phyloP scores from a whole-genome alignment of 1,140 invertebrate species.

The Cherax destructor region DNA sequence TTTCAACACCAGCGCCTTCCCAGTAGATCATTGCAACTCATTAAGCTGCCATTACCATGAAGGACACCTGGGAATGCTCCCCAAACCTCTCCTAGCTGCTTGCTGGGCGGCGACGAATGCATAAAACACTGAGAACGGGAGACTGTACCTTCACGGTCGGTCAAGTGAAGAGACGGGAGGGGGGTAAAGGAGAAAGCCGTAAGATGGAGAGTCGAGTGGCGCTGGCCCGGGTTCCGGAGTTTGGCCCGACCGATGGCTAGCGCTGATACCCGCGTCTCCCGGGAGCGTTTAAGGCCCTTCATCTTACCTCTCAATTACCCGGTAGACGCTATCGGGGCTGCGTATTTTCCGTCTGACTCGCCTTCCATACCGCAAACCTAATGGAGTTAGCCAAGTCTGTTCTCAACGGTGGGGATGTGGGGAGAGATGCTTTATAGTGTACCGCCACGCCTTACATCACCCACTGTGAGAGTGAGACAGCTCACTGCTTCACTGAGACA shows the following conservation, averaged over 20 bases:
- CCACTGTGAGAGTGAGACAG: background rate
- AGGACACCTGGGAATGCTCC: too few relatives aligned
- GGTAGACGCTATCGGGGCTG: slow-evolving; percentile 51
- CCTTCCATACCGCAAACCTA: slow-evolving; percentile 57
- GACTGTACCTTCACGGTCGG: too few relatives aligned
- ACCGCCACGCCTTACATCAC: background rate
- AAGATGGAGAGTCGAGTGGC: background rate
- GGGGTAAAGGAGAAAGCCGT: too few relatives aligned
- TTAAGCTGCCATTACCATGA: too few relatives aligned
- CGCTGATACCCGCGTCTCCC: slow-evolving; percentile 31
- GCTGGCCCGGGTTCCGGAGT: background rate
- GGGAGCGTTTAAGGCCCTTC: slow-evolving; percentile 63
- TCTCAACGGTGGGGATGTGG: background rate
- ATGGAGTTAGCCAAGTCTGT: slow-evolving; percentile 34
- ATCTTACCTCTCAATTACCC: slow-evolving; percentile 67
- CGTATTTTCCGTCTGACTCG: slow-evolving; percentile 58
- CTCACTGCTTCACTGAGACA: background rate
- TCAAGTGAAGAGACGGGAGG: too few relatives aligned
- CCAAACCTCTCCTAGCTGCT: too few relatives aligned
- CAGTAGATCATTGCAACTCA: too few relatives aligned
- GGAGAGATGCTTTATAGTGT: background rate
- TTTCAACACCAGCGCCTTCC: too few relatives aligned
- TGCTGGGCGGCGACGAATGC: too few relatives aligned
- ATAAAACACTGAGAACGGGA: too few relatives aligned
- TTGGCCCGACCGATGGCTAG: slow-evolving; percentile 49